phyloP scores from a whole-genome alignment of 92 coral and sea anemone species.

The Meandrina meandrites region DNA sequence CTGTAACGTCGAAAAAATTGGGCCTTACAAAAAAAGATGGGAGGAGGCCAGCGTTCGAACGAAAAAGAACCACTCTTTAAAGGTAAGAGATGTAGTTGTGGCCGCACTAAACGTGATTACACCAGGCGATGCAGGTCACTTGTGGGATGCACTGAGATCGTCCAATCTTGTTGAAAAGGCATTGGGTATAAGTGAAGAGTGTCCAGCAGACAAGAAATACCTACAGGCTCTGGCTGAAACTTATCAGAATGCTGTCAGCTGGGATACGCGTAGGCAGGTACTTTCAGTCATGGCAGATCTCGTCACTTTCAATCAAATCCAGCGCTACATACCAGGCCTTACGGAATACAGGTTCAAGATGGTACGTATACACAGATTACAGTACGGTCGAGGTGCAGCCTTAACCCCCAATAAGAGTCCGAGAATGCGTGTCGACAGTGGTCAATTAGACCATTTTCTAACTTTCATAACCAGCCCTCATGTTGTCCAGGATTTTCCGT shows the following conservation, averaged over 20 bases:
- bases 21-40: slow-evolving; percentile 59
- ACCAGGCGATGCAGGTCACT: slow-evolving; percentile 41
- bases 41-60: slow-evolving; percentile 52
- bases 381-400: slow-evolving; percentile 10
- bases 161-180: too few relatives aligned
- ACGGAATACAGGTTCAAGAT: slow-evolving; percentile 29
- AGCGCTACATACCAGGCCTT: slow-evolving; percentile 21
- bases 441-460: slow-evolving; percentile 19
- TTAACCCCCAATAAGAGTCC: slow-evolving; percentile 9
- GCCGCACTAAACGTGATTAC: slow-evolving; percentile 57
- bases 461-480: background rate
- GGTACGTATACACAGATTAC: slow-evolving; percentile 12
- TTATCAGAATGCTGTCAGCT: too few relatives aligned
- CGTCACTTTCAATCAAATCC: slow-evolving; percentile 20
- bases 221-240: background rate
- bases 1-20: slow-evolving; percentile 35
- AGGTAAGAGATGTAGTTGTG: slow-evolving; percentile 47
- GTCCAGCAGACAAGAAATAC: too few relatives aligned
- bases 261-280: background rate
- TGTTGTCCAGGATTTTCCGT: background rate
- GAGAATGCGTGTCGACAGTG: slow-evolving; percentile 24
- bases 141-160: background rate
- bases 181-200: too few relatives aligned
- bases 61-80: slow-evolving; percentile 28
- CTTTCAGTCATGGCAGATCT: background rate